These are phyloP conservation scores for Bimastos eiseni DNA, from an alignment of 2,888 invertebrate genomes.

Conservation along the genomic window DNA sequence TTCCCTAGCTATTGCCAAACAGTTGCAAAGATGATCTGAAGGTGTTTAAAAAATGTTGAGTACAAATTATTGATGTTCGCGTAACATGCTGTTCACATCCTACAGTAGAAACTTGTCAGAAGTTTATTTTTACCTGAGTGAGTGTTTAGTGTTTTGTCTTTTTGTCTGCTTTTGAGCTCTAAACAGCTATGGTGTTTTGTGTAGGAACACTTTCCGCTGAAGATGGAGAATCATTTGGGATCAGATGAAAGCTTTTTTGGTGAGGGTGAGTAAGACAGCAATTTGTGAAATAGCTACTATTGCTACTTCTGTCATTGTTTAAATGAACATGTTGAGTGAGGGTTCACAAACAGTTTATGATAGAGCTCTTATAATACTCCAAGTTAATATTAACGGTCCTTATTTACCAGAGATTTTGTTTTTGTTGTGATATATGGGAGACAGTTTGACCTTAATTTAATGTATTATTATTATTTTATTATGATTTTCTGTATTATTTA, in stretches of 20 bases:
- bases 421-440: too few relatives aligned
- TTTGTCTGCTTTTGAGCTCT: background rate
- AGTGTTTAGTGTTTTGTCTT: background rate
- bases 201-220: conserved; percentile 6
- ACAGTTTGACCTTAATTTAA: background rate
- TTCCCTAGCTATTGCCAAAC: too few relatives aligned
- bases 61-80: background rate
- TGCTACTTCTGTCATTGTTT: background rate
- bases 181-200: background rate
- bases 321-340: background rate
- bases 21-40: background rate
- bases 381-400: too few relatives aligned
- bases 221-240: conserved; percentile 19
- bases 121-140: background rate
- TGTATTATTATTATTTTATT: background rate
- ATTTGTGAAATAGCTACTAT: background rate
- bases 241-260: background rate
- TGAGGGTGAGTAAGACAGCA: background rate
- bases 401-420: too few relatives aligned
- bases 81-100: background rate
- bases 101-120: background rate
- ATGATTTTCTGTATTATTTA: background rate
- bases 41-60: background rate
- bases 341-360: background rate
- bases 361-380: too few relatives aligned